Conservation (phyloP, 2,888 invertebrate genomes). For the Rambutsinella grinnellia region DNA sequence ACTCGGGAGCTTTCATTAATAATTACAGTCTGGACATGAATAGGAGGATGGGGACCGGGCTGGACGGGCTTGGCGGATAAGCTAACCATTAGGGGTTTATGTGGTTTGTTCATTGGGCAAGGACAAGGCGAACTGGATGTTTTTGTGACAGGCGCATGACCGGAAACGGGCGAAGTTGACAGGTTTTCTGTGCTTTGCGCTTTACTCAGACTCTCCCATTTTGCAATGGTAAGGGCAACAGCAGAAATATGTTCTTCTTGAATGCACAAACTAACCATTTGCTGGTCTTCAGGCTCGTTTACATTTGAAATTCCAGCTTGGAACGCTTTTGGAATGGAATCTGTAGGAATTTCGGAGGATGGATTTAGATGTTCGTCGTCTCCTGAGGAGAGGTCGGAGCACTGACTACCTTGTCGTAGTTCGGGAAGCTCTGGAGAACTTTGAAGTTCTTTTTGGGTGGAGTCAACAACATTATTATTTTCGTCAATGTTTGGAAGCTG, state of each 20-base stretch:
- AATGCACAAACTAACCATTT: slow-evolving; percentile 43
- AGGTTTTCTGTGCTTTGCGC: slow-evolving; percentile 21
- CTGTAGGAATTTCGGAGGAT: no score
- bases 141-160: slow-evolving; percentile 26
- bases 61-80: slow-evolving; percentile 11
- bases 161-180: not conserved
- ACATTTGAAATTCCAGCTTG: not conserved
- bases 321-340: no score
- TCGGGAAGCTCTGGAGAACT: not conserved
- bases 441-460: not conserved
- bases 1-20: not conserved
- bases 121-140: slow-evolving; percentile 31
- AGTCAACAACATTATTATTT: slow-evolving; percentile 30
- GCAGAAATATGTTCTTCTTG: slow-evolving; percentile 56
- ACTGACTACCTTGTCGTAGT: not conserved
- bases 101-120: not conserved
- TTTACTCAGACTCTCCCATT: slow-evolving; percentile 57
- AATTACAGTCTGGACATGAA: not conserved
- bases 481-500: slow-evolving; percentile 29
- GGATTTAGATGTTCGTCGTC: not conserved
- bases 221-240: slow-evolving; percentile 54
- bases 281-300: no score
- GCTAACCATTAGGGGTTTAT: no score
- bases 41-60: not conserved
- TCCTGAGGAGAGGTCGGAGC: not conserved